Evolutionary conservation across 2,888 invertebrate species (phyloP).

Genomic region (Agrochola litura): DNA sequence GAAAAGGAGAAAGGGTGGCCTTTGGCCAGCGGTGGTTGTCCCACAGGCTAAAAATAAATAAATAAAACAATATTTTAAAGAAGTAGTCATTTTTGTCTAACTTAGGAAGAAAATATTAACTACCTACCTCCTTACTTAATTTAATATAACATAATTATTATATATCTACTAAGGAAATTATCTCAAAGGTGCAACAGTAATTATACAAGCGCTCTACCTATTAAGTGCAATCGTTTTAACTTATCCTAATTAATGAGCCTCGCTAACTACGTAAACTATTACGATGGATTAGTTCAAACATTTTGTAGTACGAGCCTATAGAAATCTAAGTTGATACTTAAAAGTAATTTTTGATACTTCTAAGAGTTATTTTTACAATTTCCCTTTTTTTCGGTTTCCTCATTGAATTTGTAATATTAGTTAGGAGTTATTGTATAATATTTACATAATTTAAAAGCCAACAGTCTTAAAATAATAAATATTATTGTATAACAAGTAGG

Average conservation of each 20-base stretch:
- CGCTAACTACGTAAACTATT: conserved; percentile 21
- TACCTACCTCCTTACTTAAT: not conserved
- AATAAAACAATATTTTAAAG: not conserved
- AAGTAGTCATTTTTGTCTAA: not conserved
- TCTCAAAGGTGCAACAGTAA: conserved; percentile 32
- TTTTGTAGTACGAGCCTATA: not conserved
- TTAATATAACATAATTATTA: not conserved
- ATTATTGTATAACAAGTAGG: too few relatives aligned
- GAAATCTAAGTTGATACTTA: too few relatives aligned
- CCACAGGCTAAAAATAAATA: not conserved
- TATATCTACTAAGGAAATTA: conserved; percentile 16
- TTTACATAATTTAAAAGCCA: too few relatives aligned
- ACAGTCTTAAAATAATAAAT: too few relatives aligned
- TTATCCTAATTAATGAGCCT: conserved; percentile 39
- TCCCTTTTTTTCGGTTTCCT: too few relatives aligned
- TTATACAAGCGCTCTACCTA: conserved; percentile 31
- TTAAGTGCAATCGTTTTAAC: conserved; percentile 30
- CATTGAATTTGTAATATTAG: too few relatives aligned
- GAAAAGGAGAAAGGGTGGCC: not conserved
- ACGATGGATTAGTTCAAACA: not conserved
- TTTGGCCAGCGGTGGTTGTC: not conserved
- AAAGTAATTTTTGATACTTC: too few relatives aligned
- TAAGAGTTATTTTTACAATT: too few relatives aligned
- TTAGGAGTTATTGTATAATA: too few relatives aligned
- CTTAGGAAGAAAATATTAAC: not conserved